A percentile compares a stretch with the other conserved stretches of the same genome.
Conservation (phyloP, 2,113 vertebrate genomes). For the Dolichallabes microphthalmus region DNA sequence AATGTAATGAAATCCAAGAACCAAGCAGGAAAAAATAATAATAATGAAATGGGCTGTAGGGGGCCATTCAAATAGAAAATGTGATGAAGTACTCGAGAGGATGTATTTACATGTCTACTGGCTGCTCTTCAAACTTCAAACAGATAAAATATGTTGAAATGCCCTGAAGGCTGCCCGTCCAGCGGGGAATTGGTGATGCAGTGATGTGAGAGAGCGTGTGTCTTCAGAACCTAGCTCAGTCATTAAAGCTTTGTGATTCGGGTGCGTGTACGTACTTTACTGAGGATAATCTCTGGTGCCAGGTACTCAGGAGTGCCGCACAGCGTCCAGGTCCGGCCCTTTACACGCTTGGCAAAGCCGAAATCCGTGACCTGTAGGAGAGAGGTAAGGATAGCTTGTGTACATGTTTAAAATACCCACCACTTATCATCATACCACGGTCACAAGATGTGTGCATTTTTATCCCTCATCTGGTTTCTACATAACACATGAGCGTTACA, state of each 20-base stretch:
- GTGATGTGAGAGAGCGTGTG: neutral
- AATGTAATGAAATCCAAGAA: too few species aligned
- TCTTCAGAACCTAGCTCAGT: neutral
- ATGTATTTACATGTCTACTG: too few species aligned
- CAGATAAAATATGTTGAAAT: too few species aligned
- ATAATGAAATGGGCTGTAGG: too few species aligned
- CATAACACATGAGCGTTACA: neutral
- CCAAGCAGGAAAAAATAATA: too few species aligned
- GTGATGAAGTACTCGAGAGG: too few species aligned
- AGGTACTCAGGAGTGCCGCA: constrained; percentile 91
- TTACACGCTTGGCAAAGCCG: constrained; percentile 92
- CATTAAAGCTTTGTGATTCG: neutral
- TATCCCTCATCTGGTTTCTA: neutral
- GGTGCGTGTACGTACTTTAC: constrained; percentile 75
- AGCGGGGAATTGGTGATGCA: too few species aligned
- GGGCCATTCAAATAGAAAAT: too few species aligned
- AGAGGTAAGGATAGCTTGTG: neutral
- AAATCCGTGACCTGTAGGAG: constrained; percentile 90
- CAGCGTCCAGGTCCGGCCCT: constrained; percentile 91
- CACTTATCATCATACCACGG: neutral
- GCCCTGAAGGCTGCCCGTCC: too few species aligned
- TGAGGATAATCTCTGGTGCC: constrained; percentile 91
- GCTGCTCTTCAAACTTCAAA: too few species aligned
- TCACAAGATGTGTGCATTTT: neutral
- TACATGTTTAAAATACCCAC: neutral